Evolutionary conservation across 2,888 invertebrate genomes (phyloP), one percentile per base, ranked within the genome.

Genomic region (Anthrax anthrax): DNA sequence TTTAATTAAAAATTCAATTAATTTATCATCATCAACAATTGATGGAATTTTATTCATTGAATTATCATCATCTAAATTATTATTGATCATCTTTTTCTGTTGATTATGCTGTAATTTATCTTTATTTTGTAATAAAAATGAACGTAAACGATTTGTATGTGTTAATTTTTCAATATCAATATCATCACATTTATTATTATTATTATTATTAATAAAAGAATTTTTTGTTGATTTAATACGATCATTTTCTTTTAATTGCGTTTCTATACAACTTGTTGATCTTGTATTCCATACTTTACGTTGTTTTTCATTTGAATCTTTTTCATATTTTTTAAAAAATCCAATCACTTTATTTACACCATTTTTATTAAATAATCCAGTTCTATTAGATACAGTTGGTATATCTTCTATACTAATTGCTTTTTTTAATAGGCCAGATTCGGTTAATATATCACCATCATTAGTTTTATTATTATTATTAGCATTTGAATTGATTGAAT

Each of bases 291-390:
- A 57, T 2, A 67, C 61, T 3, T 60, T 59, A n/a, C n/a, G n/a
- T n/a, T n/a, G n/a, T 10, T 58, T 53, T 43, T 64, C 61, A 56
- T 70, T 70, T 49, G 72, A 70, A 55, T 78, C 72, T 43, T 81
- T 74, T 64, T 84, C 77, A 62, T 77, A 77, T 63, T 81, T 84
- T 54, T 80, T 82, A 55, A 88, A 84, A 4, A 87, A 67, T 1
- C 85, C 84, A 47, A 88, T 66, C 39, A 88, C 84, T 57, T 78
- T 77, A 60, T 79, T 81, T 0, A 85, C 84, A 4, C 82, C 80
- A 13, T 80, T 78, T 57, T 76, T 76, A n/a, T n/a, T n/a, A n/a
- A n/a, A n/a, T n/a, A n/a, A n/a, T n/a, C 82, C 80, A 13, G 79
- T 78, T 57, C 76, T 76, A 40, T 75, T 76, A 40, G 74, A 72